Percentiles rank a stretch among this genome's conserved stretches.
Evolutionary conservation across 2,888 invertebrate genomes (phyloP).

Genomic region (Acleris literana): DNA sequence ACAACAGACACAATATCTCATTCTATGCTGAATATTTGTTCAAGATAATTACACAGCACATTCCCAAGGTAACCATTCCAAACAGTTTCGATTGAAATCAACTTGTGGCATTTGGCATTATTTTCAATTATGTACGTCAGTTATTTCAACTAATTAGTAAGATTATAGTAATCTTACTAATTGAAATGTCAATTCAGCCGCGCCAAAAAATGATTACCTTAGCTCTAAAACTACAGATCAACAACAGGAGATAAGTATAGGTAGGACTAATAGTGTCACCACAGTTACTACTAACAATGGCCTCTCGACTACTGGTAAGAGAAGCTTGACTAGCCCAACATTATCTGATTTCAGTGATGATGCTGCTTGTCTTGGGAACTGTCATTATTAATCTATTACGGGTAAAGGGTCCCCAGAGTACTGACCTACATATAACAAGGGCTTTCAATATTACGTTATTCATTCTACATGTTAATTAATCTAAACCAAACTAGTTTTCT

Average conservation of each 20-base stretch:
- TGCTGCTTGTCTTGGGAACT: not conserved
- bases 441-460: conserved; percentile 16
- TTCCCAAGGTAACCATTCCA: not conserved
- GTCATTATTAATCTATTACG: conserved; percentile 18
- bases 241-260: conserved; percentile 50
- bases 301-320: conserved; percentile 42
- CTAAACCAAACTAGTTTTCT: conserved; percentile 25
- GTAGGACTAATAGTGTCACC: conserved; percentile 45
- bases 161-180: not conserved
- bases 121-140: too few species aligned
- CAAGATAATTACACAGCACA: not conserved
- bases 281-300: conserved; percentile 46
- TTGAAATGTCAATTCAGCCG: not conserved
- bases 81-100: not conserved
- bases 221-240: conserved; percentile 46
- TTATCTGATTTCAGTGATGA: conserved; percentile 25
- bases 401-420: conserved; percentile 49
- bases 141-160: too few species aligned
- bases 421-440: conserved; percentile 44
- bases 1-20: conserved; percentile 41
- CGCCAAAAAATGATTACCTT: conserved; percentile 9
- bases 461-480: conserved; percentile 11
- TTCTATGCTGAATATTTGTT: not conserved
- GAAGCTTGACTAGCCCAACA: conserved; percentile 57
- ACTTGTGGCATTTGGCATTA: too few species aligned